phyloP scores from a whole-genome alignment of 2,888 invertebrate species.

The Didymodactylos carnosus region DNA sequence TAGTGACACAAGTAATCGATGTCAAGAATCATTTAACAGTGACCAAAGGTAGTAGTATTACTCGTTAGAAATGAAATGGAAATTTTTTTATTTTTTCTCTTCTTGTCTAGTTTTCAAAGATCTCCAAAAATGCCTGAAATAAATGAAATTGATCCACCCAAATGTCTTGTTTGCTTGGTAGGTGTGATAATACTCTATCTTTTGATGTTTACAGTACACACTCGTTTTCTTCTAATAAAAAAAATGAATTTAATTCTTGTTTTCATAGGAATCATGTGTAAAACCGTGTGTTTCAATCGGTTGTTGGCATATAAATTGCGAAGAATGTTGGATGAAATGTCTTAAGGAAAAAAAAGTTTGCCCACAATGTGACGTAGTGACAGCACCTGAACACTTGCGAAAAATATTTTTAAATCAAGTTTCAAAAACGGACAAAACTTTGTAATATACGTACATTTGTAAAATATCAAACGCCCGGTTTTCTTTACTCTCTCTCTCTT shows the following conservation, averaged over 20 bases:
- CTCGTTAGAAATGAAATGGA: too few species aligned
- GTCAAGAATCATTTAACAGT: conserved; percentile 1
- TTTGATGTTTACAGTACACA: too few species aligned
- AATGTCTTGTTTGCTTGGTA: background rate
- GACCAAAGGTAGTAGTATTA: background rate
- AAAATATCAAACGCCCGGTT: too few species aligned
- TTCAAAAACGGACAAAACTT: too few species aligned
- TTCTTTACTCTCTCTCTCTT: too few species aligned
- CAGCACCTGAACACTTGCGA: too few species aligned
- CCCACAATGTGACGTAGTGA: background rate
- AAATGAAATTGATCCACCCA: background rate
- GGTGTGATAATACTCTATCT: background rate
- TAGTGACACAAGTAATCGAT: background rate
- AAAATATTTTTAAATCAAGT: too few species aligned
- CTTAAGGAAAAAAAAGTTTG: background rate
- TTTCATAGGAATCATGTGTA: background rate
- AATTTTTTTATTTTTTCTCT: too few species aligned
- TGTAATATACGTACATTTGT: too few species aligned
- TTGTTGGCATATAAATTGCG: background rate
- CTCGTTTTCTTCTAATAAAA: background rate
- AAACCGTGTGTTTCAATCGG: background rate
- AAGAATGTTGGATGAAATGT: background rate
- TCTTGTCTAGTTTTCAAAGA: too few species aligned
- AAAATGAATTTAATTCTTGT: background rate
- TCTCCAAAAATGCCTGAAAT: background rate